Conservation (phyloP, 2,888 invertebrate genomes). For the Chydorus sphaericus region DNA sequence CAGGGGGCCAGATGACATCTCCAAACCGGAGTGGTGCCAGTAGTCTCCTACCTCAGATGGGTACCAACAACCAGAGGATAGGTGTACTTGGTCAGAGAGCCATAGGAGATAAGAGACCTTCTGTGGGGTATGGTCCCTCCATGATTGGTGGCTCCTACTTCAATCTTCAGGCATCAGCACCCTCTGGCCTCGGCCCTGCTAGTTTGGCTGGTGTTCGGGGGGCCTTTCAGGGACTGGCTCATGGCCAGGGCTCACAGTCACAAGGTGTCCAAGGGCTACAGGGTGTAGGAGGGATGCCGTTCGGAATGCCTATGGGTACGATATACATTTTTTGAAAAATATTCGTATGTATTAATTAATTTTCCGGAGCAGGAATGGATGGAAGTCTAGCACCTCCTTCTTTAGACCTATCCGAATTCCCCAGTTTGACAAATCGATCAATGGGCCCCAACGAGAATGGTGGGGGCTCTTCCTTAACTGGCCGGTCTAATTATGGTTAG, state of each 20-base stretch:
- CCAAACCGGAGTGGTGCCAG: slow-evolving; percentile 46
- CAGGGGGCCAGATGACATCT: slow-evolving; percentile 60
- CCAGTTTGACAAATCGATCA: slow-evolving; percentile 75
- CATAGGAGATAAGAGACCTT: slow-evolving; percentile 12
- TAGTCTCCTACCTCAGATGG: slow-evolving; percentile 10
- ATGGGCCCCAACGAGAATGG: slow-evolving; percentile 36
- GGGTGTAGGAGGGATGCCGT: slow-evolving; percentile 10
- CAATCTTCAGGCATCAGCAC: slow-evolving; percentile 5
- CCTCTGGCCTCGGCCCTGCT: slow-evolving; percentile 11
- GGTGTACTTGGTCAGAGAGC: slow-evolving; percentile 13
- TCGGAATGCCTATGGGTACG: not conserved
- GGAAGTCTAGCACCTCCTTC: slow-evolving; percentile 45
- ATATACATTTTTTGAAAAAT: not conserved
- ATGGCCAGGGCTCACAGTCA: slow-evolving; percentile 13
- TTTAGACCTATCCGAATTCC: slow-evolving; percentile 82
- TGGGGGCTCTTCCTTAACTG: slow-evolving; percentile 65
- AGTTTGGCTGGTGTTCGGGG: slow-evolving; percentile 4
- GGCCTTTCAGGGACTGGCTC: slow-evolving; percentile 9
- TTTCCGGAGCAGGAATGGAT: not conserved
- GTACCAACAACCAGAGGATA: slow-evolving; percentile 10
- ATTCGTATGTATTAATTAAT: not conserved
- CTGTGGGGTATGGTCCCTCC: slow-evolving; percentile 7
- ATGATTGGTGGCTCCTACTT: slow-evolving; percentile 12
- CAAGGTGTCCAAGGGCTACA: slow-evolving; percentile 13
- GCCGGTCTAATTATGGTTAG: slow-evolving; percentile 75